Evolutionary conservation across 2,113 vertebrate species (phyloP), one percentile per base, ranked within the genome.

Genomic region (Polypterus senegalus): DNA sequence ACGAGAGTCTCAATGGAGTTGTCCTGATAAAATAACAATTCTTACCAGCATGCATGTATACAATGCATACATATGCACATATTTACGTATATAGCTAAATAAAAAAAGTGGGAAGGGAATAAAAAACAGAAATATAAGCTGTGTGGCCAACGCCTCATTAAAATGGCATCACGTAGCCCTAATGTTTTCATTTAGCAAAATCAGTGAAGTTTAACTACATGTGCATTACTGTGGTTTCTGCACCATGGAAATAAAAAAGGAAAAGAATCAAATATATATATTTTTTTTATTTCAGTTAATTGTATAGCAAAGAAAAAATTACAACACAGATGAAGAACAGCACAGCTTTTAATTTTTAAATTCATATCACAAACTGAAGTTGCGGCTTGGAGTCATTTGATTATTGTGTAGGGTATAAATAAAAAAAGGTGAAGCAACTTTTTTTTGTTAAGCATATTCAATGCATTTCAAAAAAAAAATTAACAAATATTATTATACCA

Each of bases 381-480:
- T 27, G 27, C 1, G 1, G 1, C 27, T 27, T 27, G 27, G 27
- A 27, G 27, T 27, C 27, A 27, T 27, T 27, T 27, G 27, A 27
- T 27, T 27, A 27, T 27, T 27, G 27, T 27, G 27, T 27, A 27
- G 27, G 27, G 27, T 27, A 27, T 27, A 27, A 27, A 27, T 74
- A 49, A 78, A 83, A 80, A 77, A 81, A 78, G 82, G 83, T 86
- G 79, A 81, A 81, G 80, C 81, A 83, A 82, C 81, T 85, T 82
- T 74, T 73, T 45, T 71, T 73, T 80, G 79, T 79, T 78, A 80
- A 79, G 77, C 74, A 66, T 83, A 78, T 84, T 86, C 84, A 88
- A 86, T 85, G 76, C 5, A 55, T 10, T 8, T 55, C 27, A 27
- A 10, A 55, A 27, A 55, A 55, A 10, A 5, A 55, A 10, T 55